These are phyloP conservation scores for Mormyrus iriodes DNA, from an alignment of 2,113 vertebrate genomes.

Conservation along the genomic window DNA sequence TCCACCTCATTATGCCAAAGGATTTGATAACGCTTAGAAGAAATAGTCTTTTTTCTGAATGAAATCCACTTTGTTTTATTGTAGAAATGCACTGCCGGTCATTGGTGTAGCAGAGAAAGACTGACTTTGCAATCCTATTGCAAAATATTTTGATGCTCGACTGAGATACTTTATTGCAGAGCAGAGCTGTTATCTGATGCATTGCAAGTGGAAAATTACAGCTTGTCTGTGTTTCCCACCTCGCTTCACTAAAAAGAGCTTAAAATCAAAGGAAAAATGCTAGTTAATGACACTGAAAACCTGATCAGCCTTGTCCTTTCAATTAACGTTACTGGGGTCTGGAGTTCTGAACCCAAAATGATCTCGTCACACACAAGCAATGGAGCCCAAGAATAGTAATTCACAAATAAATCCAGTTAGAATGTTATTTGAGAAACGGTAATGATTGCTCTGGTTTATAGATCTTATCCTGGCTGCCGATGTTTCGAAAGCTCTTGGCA, in stretches of 20 bases:
- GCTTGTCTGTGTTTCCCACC: conserved; percentile 4
- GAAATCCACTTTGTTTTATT: background rate
- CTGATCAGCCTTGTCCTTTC: background rate
- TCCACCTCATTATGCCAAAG: background rate
- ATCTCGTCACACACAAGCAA: background rate
- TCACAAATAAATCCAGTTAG: background rate
- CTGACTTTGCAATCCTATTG: background rate
- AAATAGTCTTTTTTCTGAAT: background rate
- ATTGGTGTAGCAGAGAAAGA: background rate
- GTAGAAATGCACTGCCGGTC: background rate
- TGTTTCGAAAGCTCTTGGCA: background rate
- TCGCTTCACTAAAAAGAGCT: background rate
- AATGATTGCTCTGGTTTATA: background rate
- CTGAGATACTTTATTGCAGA: background rate
- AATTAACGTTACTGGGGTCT: background rate
- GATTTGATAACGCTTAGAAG: background rate
- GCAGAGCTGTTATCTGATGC: background rate
- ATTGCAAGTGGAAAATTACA: background rate
- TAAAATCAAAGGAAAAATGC: conserved; percentile 4
- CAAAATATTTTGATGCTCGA: background rate
- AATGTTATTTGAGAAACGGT: background rate
- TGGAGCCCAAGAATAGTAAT: background rate
- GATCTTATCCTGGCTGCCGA: background rate
- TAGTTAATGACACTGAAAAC: conserved; percentile 1
- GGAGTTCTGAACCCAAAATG: background rate